Evolutionary conservation across 64 coral and sea anemone genomes (phyloP).

Genomic region (Montipora capricornis): DNA sequence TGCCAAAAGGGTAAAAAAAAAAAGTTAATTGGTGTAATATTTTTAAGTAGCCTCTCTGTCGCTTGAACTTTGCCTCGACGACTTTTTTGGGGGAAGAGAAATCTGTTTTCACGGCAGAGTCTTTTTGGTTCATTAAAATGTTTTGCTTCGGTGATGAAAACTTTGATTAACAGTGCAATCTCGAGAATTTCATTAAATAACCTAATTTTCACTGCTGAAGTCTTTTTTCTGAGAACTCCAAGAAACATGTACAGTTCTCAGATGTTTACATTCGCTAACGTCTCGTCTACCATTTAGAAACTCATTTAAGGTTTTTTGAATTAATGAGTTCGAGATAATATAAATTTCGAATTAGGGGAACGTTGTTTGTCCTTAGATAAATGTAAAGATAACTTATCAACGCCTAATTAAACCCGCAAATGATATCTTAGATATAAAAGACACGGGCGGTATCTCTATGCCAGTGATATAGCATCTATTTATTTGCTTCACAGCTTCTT

Average conservation of each 20-base stretch:
- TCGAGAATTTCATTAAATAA: not conserved
- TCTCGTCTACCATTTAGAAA: not conserved
- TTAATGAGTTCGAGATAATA: not conserved
- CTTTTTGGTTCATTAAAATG: not conserved
- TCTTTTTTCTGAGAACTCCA: too few species aligned
- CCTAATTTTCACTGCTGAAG: not conserved
- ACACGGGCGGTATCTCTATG: not conserved
- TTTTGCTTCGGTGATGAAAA: not conserved
- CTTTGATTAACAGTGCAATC: not conserved
- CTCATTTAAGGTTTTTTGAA: slow-evolving; percentile 1
- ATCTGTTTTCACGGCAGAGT: not conserved
- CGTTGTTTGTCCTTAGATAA: slow-evolving; percentile 44
- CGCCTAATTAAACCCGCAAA: slow-evolving; percentile 47
- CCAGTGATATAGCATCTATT: not conserved
- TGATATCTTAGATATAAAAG: slow-evolving; percentile 27
- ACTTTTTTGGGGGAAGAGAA: not conserved
- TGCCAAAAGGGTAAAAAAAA: not conserved
- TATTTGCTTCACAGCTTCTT: slow-evolving; percentile 24
- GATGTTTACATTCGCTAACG: too few species aligned
- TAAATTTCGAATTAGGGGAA: slow-evolving; percentile 31
- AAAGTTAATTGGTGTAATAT: not conserved
- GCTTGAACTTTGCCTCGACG: too few species aligned
- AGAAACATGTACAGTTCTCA: too few species aligned
- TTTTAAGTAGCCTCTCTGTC: not conserved
- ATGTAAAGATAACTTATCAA: slow-evolving; percentile 32